Evolutionary conservation across 2,888 invertebrate genomes (phyloP).

Genomic region (Anthrax anthrax): DNA sequence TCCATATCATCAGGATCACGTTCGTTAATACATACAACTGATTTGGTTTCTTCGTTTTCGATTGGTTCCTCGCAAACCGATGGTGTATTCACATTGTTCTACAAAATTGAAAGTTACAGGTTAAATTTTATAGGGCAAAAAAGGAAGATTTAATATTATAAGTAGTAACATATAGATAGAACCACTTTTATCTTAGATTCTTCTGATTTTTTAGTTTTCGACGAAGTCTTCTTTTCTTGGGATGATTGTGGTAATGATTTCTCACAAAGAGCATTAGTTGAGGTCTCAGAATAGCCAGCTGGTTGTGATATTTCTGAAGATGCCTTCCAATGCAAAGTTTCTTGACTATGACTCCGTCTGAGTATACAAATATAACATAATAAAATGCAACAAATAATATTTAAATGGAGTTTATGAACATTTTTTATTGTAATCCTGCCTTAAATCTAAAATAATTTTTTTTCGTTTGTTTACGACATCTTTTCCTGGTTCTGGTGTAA

Average conservation of each 20-base stretch:
- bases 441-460: conserved; percentile 55
- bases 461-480: conserved; percentile 41
- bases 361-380: not conserved
- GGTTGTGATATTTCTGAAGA: conserved; percentile 34
- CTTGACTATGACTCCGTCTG: conserved; percentile 34
- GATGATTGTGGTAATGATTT: not conserved
- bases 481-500: conserved; percentile 53
- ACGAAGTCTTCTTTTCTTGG: not conserved
- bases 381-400: too few species aligned
- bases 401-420: not conserved
- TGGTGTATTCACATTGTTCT: not conserved
- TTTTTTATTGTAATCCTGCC: conserved; percentile 50
- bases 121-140: too few species aligned
- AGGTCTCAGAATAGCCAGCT: conserved; percentile 9
- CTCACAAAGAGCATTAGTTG: too few species aligned
- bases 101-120: too few species aligned
- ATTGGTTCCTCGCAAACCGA: not conserved
- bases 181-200: too few species aligned
- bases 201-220: not conserved
- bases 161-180: too few species aligned
- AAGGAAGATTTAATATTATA: too few species aligned
- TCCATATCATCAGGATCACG: conserved; percentile 25
- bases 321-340: conserved; percentile 39
- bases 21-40: conserved; percentile 29
- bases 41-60: conserved; percentile 1